These are phyloP conservation scores for Melinopterus prodromus DNA, from an alignment of 2,888 invertebrate species.

Conservation along the genomic window DNA sequence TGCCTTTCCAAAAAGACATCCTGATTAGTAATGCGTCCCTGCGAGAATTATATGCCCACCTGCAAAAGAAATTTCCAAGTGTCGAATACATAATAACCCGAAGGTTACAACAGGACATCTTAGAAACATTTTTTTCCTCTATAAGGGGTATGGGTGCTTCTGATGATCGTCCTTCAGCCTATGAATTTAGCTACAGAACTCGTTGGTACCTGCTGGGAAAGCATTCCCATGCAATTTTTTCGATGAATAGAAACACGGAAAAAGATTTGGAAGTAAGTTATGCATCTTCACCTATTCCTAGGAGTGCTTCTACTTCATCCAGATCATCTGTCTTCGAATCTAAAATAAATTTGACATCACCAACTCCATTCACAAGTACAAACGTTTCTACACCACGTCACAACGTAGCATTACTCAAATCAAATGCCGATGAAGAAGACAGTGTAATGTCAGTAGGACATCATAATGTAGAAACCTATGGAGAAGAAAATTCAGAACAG, in stretches of 20 bases:
- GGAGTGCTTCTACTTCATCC: background rate
- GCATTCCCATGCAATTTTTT: constrained; percentile 21
- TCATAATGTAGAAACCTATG: background rate
- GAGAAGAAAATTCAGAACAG: background rate
- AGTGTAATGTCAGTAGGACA: background rate
- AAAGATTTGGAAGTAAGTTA: background rate
- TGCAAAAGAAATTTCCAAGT: constrained; percentile 9
- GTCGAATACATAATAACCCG: constrained; percentile 23
- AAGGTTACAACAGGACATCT: constrained; percentile 21
- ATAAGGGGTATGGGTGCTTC: constrained; percentile 5
- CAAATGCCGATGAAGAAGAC: background rate
- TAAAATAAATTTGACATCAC: background rate
- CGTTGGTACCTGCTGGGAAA: constrained; percentile 28
- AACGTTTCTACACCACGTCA: background rate
- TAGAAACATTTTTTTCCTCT: constrained; percentile 18
- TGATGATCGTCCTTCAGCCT: constrained; percentile 21
- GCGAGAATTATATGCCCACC: constrained; percentile 17
- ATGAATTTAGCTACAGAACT: constrained; percentile 22
- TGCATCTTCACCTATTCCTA: background rate
- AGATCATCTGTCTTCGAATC: background rate
- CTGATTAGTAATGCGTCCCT: constrained; percentile 30
- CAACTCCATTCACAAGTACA: background rate
- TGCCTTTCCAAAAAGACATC: constrained; percentile 42
- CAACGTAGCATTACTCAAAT: background rate
- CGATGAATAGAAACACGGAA: background rate